Evolutionary conservation across 2,797 vertebrate species (phyloP), one percentile per base, ranked within the genome.

Genomic region (Premnoplex brunnescens): DNA sequence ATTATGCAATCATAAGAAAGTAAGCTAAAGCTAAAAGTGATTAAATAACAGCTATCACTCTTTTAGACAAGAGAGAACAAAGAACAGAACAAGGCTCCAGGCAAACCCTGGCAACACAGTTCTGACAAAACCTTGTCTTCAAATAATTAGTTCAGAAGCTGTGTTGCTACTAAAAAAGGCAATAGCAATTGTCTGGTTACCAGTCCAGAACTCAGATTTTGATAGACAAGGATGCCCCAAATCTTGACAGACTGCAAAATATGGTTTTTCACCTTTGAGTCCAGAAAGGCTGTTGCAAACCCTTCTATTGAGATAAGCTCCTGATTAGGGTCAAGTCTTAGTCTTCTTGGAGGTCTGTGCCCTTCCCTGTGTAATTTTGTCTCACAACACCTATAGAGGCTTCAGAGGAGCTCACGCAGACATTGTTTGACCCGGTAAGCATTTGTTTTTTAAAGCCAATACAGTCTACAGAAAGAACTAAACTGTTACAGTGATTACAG

Each of bases 361-460:
- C 51, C 43, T 68, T 73, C 43, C 51, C 27, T 37, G 10, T 8
- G 20, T 24, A 27, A 43, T 63, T 80, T 55, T 63, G 21, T 74
- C 69, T 68, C 1, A 0, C 19, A 16, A 63, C 32, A 43, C 5
- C 43, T 18, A 34, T 0, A 17, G 13, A 64, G 9, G 8, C 16
- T n/a, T 69, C 64, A 62, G 15, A 66, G 41, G n/a, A 68, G 11
- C 10, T 63, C 17, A 52, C 14, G 27, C 0, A 7, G 44, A 5
- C 22, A 17, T 2, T 46, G 55, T 24, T 18, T 26, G 30, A 46
- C 19, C 15, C n/a, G 20, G 24, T 26, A 73, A 67, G 13, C 17
- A 59, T 66, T 64, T 56, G 15, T 27, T 46, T 91, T 91, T 80
- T 80, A 55, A 83, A 66, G 37, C 8, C 1, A 80, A 58, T 52